Evolutionary conservation across 2,888 invertebrate genomes (phyloP), one percentile per base, ranked within the genome.

Genomic region (Trichogramma evanescens): DNA sequence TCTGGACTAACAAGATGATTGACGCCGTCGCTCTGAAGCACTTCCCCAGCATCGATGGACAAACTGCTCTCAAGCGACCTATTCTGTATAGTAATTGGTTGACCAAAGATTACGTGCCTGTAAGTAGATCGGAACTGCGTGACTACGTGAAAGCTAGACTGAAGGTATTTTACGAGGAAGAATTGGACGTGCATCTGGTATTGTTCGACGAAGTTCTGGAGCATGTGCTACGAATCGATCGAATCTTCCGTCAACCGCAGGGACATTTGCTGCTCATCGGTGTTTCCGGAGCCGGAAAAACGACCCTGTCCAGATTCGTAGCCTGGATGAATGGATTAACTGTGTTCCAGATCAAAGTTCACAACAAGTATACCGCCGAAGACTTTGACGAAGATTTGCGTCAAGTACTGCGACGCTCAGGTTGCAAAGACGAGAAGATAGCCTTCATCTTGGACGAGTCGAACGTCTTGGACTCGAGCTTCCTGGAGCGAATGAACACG

Each of bases 271-370:
- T 99, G 70, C 84, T 99, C 6, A 99, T 99, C 73, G 99, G 99
- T 67, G 98, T 98, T 5, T 97, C 97, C 56, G 99, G 99, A 51
- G 95, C 98, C 66, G 99, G 99, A 67, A 99, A 99, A 82, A 99
- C 99, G 1, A 99, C 99, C 7, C 85, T 99, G 68, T 98, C 98
- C 40, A 86, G 99, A 67, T 99, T 99, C 79, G 99, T 99, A 43
- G 99, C 99, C 54, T 99, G 99, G 97, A 95, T 99, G 92, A 99
- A 99, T 78, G 99, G 99, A 6, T 84, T 99, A 45, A 94, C 93
- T 68, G 96, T 99, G 63, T 99, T 98, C 87, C 98, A 99, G 83
- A 97, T 99, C 68, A 96, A 97, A 83, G 95, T 91, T 9, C 99
- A 99, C 81, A 99, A 99, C 79, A 98, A 98, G 81, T 99, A 99